A percentile compares a stretch with the other conserved stretches of the same genome.
phyloP scores from a whole-genome alignment of 2,797 vertebrate species.

The Semaprochilodus insignis region DNA sequence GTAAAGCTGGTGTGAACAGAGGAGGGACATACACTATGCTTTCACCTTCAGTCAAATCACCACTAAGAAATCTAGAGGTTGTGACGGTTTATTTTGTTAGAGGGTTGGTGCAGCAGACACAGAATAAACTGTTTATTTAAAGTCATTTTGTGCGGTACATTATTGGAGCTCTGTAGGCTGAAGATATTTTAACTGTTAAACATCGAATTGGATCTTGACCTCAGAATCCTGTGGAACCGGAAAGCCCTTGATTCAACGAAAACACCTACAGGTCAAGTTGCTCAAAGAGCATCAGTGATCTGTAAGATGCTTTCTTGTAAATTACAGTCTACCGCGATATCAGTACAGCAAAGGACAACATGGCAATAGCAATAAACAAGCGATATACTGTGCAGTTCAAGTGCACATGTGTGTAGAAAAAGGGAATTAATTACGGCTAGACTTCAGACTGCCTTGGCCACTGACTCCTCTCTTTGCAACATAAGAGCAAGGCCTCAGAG shows the following conservation, averaged over 20 bases:
- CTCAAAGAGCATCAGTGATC: background rate
- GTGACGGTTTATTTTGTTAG: too few relatives aligned
- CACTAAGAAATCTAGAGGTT: too few relatives aligned
- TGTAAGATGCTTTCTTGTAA: background rate
- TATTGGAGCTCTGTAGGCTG: too few relatives aligned
- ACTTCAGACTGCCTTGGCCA: conserved; percentile 37
- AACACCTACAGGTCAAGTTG: background rate
- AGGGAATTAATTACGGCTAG: conserved; percentile 3
- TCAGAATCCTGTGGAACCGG: too few relatives aligned
- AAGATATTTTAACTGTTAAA: too few relatives aligned
- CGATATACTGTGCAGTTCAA: background rate
- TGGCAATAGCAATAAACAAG: background rate
- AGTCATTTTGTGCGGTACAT: too few relatives aligned
- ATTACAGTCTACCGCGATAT: background rate
- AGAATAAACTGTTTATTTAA: too few relatives aligned
- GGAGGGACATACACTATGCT: too few relatives aligned
- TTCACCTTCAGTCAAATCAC: too few relatives aligned
- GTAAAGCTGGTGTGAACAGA: too few relatives aligned
- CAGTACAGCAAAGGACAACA: background rate
- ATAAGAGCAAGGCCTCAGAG: conserved; percentile 35
- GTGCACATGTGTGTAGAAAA: background rate
- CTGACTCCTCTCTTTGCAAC: conserved; percentile 15
- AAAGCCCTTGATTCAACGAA: background rate
- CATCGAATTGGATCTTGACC: too few relatives aligned
- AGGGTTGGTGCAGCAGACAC: too few relatives aligned